Evolutionary conservation across 2,797 vertebrate genomes (phyloP), one percentile per base, ranked within the genome.

Genomic region (Todus mexicanus): DNA sequence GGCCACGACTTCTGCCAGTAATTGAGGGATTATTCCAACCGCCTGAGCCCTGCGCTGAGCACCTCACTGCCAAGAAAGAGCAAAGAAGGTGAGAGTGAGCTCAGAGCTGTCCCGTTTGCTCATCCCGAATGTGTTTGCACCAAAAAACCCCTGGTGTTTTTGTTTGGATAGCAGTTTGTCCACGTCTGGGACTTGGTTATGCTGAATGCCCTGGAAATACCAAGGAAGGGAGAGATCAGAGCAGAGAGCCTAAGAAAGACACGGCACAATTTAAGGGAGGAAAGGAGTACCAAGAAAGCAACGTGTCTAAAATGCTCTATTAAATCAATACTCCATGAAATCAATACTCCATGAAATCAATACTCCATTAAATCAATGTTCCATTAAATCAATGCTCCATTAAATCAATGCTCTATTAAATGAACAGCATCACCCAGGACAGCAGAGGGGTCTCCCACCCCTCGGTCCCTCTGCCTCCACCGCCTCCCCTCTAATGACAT

Each of bases 41-140:
- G 7, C 14, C 13, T 2, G 7, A 27, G 47, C 37, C 23, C n/a
- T 5, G 63, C 7, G 26, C 50, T 5, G 79, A 89, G 66, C 37
- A n/a, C 12, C 50, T 26, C 31, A 0, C 18, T n/a, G 84, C 83
- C 59, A 20, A 45, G 27, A 15, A 27, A 21, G 63, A 82, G 71
- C 74, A 31, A 82, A 87, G 80, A 42, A 89, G 91, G 80, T 38
- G 89, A 78, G 89, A 78, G 84, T 29, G 54, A 27, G 81, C 87
- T 63, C 35, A 2, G 74, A 57, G 77, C 77, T 15, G 60, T 11
- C 47, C 43, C 5, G 1, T 50, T 56, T 72, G 78, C 75, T 74
- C 92, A 43, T 59, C 76, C 65, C 48, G 20, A 75, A 56, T 2
- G 31, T 2, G 20, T 61, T 31, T 56, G 71, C 50, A 29, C 27